These are phyloP conservation scores for Macroramphosus scolopax DNA, from an alignment of 2,797 vertebrate genomes.

Conservation along the genomic window DNA sequence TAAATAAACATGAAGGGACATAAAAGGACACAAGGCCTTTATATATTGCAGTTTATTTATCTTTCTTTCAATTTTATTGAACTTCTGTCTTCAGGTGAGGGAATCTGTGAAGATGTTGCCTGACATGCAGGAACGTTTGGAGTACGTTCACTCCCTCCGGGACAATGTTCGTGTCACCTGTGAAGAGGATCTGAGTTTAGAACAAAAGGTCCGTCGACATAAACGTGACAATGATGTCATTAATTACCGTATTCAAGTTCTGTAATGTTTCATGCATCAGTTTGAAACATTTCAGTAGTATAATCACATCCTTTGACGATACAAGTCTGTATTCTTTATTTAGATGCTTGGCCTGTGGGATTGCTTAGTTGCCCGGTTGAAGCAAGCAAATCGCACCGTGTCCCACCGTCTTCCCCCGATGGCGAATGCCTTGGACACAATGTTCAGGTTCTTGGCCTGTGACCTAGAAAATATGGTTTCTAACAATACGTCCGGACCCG, in stretches of 20 bases:
- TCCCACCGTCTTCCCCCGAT: conserved; percentile 57
- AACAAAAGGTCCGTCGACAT: conserved; percentile 72
- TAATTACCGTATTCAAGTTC: too few relatives aligned
- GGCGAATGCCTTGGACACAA: conserved; percentile 65
- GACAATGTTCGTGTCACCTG: conserved; percentile 65
- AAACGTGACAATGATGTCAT: too few relatives aligned
- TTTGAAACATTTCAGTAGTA: too few relatives aligned
- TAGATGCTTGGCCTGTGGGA: conserved; percentile 79
- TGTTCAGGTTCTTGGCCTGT: conserved; percentile 51
- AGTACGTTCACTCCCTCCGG: conserved; percentile 74
- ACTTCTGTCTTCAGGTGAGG: conserved; percentile 66
- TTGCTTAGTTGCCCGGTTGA: conserved; percentile 69
- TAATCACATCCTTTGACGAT: not conserved
- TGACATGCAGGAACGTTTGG: conserved; percentile 63
- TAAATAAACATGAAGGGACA: too few relatives aligned
- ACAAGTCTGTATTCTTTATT: conserved; percentile 15
- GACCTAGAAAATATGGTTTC: conserved; percentile 67
- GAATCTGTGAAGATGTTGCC: conserved; percentile 56
- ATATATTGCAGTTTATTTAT: too few relatives aligned
- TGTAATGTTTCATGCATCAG: too few relatives aligned
- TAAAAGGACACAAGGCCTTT: too few relatives aligned
- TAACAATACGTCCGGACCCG: conserved; percentile 65
- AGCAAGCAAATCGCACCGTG: conserved; percentile 70
- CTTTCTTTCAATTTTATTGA: too few relatives aligned
- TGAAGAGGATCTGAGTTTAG: conserved; percentile 54